Percentiles rank a stretch among this genome's conserved stretches.
phyloP scores from a whole-genome alignment of 2,888 invertebrate genomes.

The Ectemnius cavifrons region DNA sequence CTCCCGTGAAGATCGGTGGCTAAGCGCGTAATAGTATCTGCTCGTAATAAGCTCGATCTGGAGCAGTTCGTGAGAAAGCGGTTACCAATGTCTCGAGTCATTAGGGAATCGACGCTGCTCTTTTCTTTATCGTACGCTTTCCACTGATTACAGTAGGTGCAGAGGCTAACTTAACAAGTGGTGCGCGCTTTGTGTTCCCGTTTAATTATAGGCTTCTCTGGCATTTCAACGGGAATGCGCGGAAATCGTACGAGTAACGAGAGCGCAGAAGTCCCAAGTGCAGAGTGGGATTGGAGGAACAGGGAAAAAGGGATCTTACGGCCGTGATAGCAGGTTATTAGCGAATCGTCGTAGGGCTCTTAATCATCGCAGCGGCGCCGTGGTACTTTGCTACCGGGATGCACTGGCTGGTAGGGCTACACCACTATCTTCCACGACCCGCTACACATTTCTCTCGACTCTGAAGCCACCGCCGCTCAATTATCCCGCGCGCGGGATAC shows the following conservation, averaged over 20 bases:
- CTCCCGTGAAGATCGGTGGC: background rate
- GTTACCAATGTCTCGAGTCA: slow-evolving; percentile 2
- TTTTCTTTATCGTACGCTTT: slow-evolving; percentile 14
- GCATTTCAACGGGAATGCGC: slow-evolving; percentile 30
- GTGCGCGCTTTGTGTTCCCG: slow-evolving; percentile 16
- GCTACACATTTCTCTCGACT: background rate
- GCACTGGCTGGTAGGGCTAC: background rate
- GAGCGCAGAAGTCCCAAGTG: slow-evolving; percentile 21
- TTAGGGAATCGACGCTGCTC: slow-evolving; percentile 25
- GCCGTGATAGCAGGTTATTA: slow-evolving; percentile 58
- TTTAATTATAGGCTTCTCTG: slow-evolving; percentile 32
- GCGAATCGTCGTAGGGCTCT: slow-evolving; percentile 46
- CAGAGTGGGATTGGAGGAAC: background rate
- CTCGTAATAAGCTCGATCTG: background rate
- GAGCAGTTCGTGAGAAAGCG: slow-evolving; percentile 19
- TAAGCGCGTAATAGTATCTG: background rate
- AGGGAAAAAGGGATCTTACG: slow-evolving; percentile 35
- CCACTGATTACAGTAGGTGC: slow-evolving; percentile 15
- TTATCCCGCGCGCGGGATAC: slow-evolving; percentile 42
- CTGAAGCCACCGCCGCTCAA: slow-evolving; percentile 34
- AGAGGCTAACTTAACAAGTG: background rate
- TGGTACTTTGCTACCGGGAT: background rate
- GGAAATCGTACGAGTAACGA: slow-evolving; percentile 48
- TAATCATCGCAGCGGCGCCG: slow-evolving; percentile 37
- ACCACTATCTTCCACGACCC: background rate